These are phyloP conservation scores for Istiophorus platypterus DNA, from an alignment of 2,113 vertebrate genomes.

Conservation along the genomic window DNA sequence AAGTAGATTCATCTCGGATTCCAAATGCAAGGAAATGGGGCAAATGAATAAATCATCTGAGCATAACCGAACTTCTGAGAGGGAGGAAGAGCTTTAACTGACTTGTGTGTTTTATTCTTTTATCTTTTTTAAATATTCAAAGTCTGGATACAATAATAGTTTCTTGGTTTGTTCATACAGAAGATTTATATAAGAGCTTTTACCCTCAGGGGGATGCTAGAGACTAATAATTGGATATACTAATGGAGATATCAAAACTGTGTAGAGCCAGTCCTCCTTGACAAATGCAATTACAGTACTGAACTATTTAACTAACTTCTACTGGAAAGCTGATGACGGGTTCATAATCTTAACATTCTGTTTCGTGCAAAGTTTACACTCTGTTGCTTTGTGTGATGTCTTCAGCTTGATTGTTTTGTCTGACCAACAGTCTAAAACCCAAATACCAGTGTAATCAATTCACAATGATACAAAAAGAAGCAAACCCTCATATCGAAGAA, in stretches of 20 bases:
- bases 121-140: slow-evolving; percentile 16
- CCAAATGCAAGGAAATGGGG: slow-evolving; percentile 14
- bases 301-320: not conserved
- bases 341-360: too few relatives aligned
- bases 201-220: not conserved
- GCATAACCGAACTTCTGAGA: slow-evolving; percentile 18
- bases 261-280: not conserved
- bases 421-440: too few relatives aligned
- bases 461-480: too few relatives aligned
- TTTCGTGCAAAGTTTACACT: too few relatives aligned
- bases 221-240: not conserved
- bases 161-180: slow-evolving; percentile 5
- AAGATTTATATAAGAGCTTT: not conserved
- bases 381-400: not conserved
- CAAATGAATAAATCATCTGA: slow-evolving; percentile 52
- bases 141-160: slow-evolving; percentile 1
- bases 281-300: not conserved
- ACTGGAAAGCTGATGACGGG: not conserved
- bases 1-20: slow-evolving; percentile 23
- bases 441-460: too few relatives aligned
- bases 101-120: slow-evolving; percentile 16
- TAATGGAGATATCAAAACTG: not conserved
- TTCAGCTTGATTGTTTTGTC: too few relatives aligned
- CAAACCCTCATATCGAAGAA: too few relatives aligned
- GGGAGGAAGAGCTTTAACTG: slow-evolving; percentile 16